Evolutionary conservation across 1,140 invertebrate genomes (phyloP).

Genomic region (Portunus trituberculatus): DNA sequence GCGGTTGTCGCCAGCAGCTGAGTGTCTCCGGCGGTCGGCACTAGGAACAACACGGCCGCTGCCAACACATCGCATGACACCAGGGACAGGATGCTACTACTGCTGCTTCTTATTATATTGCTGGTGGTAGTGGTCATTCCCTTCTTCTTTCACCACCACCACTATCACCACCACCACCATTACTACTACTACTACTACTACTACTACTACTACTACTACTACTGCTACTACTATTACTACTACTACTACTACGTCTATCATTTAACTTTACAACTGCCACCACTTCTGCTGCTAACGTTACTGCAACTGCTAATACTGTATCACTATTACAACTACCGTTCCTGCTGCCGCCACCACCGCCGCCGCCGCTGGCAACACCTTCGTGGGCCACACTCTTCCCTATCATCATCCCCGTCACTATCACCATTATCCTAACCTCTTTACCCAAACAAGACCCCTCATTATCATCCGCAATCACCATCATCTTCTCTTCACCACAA

Average conservation of each 20-base stretch:
- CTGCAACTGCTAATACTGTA: background rate
- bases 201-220: slow-evolving; percentile 4
- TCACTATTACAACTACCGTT: background rate
- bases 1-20: background rate
- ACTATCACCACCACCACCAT: background rate
- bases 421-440: slow-evolving; percentile 22
- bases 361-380: background rate
- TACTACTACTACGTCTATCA: too few species aligned
- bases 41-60: background rate
- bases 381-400: slow-evolving; percentile 16
- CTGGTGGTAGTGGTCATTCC: too few species aligned
- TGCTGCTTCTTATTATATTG: too few species aligned
- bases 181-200: slow-evolving; percentile 44
- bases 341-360: background rate
- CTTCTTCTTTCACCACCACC: too few species aligned
- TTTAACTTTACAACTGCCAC: background rate
- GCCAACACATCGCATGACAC: background rate
- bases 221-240: too few species aligned
- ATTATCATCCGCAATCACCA: slow-evolving; percentile 12
- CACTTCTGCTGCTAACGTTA: background rate
- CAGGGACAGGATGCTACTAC: background rate
- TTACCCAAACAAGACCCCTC: slow-evolving; percentile 6
- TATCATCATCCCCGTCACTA: slow-evolving; percentile 21
- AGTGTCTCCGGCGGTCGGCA: background rate
- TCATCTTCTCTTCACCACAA: slow-evolving; percentile 21